Conservation (phyloP, 2,113 vertebrate genomes). For the Prolemur simus region DNA sequence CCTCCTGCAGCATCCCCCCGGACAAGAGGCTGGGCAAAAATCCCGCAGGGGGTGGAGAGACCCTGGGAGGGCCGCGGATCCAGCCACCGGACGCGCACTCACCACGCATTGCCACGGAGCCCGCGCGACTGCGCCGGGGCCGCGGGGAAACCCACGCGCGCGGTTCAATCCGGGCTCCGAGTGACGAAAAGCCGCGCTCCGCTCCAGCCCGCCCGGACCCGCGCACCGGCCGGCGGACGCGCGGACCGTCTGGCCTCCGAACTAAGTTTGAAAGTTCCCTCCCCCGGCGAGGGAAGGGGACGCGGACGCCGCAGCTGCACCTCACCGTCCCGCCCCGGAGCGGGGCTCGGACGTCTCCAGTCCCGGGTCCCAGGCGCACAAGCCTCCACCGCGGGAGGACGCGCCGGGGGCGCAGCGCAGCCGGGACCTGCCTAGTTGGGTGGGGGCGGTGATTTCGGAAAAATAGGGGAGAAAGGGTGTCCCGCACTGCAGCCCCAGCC, state of each 20-base stretch:
- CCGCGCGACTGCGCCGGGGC: conserved; percentile 54
- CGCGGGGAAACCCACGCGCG: conserved; percentile 59
- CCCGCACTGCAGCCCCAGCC: not conserved
- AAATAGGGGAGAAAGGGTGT: not conserved
- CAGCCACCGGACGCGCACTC: conserved; percentile 51
- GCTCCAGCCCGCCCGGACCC: not conserved
- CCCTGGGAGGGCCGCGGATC: not conserved
- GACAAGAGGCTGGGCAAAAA: not conserved
- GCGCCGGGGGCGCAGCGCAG: not conserved
- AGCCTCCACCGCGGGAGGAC: not conserved
- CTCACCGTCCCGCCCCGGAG: not conserved
- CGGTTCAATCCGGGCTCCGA: conserved; percentile 73
- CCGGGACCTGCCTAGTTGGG: not conserved
- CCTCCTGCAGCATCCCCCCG: not conserved
- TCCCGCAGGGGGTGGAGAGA: not conserved
- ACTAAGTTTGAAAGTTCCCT: conserved; percentile 82
- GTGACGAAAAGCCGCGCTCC: conserved; percentile 69
- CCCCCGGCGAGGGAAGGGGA: not conserved
- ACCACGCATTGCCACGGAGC: conserved; percentile 53
- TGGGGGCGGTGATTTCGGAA: conserved; percentile 1
- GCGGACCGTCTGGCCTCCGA: not conserved
- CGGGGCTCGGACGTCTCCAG: not conserved
- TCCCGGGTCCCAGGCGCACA: not conserved
- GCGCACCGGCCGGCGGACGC: conserved; percentile 22
- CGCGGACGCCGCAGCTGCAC: not conserved